Evolutionary conservation across 2,797 vertebrate genomes (phyloP).

Genomic region (Pseudochirops corinnae): DNA sequence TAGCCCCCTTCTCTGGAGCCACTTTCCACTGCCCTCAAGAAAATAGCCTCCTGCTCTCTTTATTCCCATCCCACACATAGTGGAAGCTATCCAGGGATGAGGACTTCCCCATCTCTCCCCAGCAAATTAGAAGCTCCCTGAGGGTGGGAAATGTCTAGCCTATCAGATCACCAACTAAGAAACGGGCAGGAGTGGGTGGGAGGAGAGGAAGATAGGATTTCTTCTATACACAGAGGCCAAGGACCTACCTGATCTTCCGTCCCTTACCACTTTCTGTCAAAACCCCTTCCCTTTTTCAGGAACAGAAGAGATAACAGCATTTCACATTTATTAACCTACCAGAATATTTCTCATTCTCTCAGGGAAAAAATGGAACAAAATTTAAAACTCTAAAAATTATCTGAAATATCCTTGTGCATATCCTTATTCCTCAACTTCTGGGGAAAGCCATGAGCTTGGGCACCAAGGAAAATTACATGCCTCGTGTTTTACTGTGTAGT

Average conservation of each 20-base stretch:
- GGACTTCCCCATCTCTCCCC: background rate
- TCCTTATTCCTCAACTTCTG: background rate
- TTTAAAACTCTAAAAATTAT: background rate
- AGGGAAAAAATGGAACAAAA: conserved; percentile 7
- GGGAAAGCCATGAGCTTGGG: background rate
- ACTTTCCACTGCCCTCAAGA: background rate
- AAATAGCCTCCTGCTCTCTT: background rate
- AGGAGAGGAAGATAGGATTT: conserved; percentile 13
- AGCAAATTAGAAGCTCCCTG: background rate
- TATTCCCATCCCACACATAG: background rate
- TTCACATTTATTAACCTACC: background rate
- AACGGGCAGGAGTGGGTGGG: background rate
- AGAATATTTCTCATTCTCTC: background rate
- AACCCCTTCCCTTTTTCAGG: background rate
- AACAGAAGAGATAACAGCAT: background rate
- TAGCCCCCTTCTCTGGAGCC: background rate
- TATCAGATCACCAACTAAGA: background rate
- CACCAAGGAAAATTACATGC: background rate
- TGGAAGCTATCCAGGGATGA: background rate
- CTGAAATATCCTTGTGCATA: background rate
- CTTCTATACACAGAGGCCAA: conserved; percentile 35
- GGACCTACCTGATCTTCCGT: conserved; percentile 5
- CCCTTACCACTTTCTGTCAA: background rate
- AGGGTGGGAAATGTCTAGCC: background rate
- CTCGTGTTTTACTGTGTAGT: background rate